Evolutionary conservation across 2,888 invertebrate species (phyloP), one percentile per base, ranked within the genome.

Genomic region (Spodoptera littoralis): DNA sequence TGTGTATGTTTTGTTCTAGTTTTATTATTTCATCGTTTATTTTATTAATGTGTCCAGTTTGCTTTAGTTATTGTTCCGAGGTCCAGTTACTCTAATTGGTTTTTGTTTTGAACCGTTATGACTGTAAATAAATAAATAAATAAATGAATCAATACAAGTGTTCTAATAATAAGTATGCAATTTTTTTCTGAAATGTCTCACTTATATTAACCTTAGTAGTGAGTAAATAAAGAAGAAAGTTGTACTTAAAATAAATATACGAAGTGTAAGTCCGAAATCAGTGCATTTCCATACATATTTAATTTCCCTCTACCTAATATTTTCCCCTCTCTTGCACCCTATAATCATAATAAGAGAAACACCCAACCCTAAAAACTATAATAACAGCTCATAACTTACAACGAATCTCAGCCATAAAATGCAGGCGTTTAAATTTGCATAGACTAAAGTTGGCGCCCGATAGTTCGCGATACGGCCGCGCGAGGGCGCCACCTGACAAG

Each of bases 351-450:
- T 73, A 73, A 68, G 68, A 76, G 62, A 73, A 76, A 73, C 47
- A 73, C 52, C 59, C 60, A 47, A 48, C 70, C 78, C 78, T 65
- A 71, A 76, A 80, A 73, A 79, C 57, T 67, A 64, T 67, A 65
- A 67, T 80, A 81, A 77, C 78, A 79, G 78, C 67, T 76, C 70
- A 77, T 84, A 81, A 84, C 74, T 81, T 76, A 69, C 52, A 63
- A 68, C 65, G 80, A 84, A 82, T 78, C 71, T 71, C 60, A 75
- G 75, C 82, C 68, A 86, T 89, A 89, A 89, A 89, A 88, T 77
- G 89, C 90, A 89, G 85, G 80, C 83, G 86, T 79, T 82, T 81
- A 83, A 83, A 88, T 90, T 89, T 88, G 88, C 90, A 89, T 90
- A 87, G 82, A 87, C 79, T 83, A 76, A 78, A 80, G 75, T 77